Evolutionary conservation across 2,888 invertebrate genomes (phyloP).

Genomic region (Theodoxus fluviatilis): DNA sequence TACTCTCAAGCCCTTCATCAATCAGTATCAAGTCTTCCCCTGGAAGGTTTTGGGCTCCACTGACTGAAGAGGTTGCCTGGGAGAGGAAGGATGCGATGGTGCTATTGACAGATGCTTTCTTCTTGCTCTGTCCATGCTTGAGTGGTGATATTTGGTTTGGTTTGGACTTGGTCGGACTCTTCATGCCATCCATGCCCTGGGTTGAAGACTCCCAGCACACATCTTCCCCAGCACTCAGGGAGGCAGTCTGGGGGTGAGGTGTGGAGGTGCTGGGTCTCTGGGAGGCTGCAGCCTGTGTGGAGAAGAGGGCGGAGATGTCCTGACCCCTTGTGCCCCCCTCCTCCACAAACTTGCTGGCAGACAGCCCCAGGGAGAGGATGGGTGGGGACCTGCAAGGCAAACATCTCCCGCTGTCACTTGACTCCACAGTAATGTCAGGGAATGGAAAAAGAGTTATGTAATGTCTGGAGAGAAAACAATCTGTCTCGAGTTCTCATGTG

Average conservation of each 20-base stretch:
- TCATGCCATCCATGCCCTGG: too few species aligned
- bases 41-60: too few species aligned
- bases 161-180: too few species aligned
- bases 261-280: slow-evolving; percentile 13
- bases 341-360: slow-evolving; percentile 76
- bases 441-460: background rate
- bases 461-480: background rate
- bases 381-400: slow-evolving; percentile 68
- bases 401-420: background rate
- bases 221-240: background rate
- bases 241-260: background rate
- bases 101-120: too few species aligned
- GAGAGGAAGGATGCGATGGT: too few species aligned
- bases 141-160: too few species aligned
- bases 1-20: too few species aligned
- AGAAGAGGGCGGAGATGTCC: slow-evolving; percentile 41
- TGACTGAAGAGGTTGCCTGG: too few species aligned
- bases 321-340: slow-evolving; percentile 28
- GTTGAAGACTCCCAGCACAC: too few species aligned
- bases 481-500: too few species aligned
- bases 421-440: background rate
- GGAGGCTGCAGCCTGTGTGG: slow-evolving; percentile 20
- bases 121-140: too few species aligned
- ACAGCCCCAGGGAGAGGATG: slow-evolving; percentile 78
- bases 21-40: too few species aligned